Percentiles rank a stretch among this genome's conserved stretches.
Conservation (phyloP, 2,888 invertebrate species). For the Dastarcus helophoroides region DNA sequence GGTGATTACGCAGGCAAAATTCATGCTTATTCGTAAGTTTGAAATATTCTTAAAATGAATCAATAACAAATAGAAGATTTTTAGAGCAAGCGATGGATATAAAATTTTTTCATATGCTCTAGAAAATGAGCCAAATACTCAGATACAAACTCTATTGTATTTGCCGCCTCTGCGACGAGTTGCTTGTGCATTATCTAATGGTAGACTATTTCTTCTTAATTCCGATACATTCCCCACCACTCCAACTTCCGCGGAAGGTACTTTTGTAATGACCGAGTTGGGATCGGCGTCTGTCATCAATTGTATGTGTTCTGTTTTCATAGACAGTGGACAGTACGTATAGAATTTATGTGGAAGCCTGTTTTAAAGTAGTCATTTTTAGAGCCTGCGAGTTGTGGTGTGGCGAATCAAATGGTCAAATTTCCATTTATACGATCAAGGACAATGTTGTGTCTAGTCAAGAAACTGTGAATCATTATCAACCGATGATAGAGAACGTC, state of each 20-base stretch:
- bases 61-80: constrained; percentile 8
- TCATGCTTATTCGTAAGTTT: constrained; percentile 60
- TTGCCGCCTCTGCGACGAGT: constrained; percentile 58
- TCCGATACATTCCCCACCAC: constrained; percentile 47
- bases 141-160: constrained; percentile 56
- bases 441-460: constrained; percentile 63
- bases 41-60: neutral
- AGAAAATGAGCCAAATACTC: constrained; percentile 54
- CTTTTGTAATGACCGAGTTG: constrained; percentile 67
- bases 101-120: constrained; percentile 53
- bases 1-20: constrained; percentile 81
- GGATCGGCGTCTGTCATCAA: constrained; percentile 58
- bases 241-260: constrained; percentile 56
- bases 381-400: constrained; percentile 74
- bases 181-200: constrained; percentile 71
- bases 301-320: constrained; percentile 51
- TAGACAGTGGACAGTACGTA: constrained; percentile 30
- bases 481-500: constrained; percentile 46
- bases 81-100: constrained; percentile 43
- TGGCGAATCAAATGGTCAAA: constrained; percentile 69
- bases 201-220: constrained; percentile 62
- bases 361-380: constrained; percentile 11
- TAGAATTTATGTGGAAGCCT: neutral
- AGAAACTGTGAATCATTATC: constrained; percentile 52
- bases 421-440: constrained; percentile 65